phyloP scores from a whole-genome alignment of 1,140 invertebrate species.

The Pseudomyrmex dendroicus region DNA sequence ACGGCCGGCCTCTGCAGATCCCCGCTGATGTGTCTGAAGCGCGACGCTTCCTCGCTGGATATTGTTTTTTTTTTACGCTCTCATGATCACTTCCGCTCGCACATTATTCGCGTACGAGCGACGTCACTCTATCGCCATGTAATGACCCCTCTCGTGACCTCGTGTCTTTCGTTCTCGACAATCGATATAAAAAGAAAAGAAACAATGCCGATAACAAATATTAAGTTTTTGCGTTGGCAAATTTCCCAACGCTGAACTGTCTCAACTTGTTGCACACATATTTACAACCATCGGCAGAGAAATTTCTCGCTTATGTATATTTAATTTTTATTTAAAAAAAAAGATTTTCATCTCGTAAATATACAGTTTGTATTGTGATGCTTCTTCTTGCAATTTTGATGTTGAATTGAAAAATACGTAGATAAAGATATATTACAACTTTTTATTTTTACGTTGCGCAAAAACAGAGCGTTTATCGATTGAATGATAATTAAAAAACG shows the following conservation, averaged over 20 bases:
- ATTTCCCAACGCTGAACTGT: background rate
- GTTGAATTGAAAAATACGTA: conserved; percentile 55
- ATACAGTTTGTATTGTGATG: background rate
- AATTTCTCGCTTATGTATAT: background rate
- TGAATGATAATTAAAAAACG: conserved; percentile 75
- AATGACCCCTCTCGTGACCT: conserved; percentile 49
- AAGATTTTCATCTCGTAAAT: conserved; percentile 22
- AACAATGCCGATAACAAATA: background rate
- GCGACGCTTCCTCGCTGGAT: conserved; percentile 8
- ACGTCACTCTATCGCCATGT: conserved; percentile 18
- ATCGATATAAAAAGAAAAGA: conserved; percentile 6
- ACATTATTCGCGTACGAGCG: conserved; percentile 45
- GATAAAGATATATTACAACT: no score
- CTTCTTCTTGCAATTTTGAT: no score
- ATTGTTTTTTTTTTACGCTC: conserved; percentile 30
- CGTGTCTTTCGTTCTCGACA: conserved; percentile 47
- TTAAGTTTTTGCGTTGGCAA: background rate
- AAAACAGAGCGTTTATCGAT: conserved; percentile 66
- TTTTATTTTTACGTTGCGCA: conserved; percentile 9
- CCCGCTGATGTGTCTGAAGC: no score
- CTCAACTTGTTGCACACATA: background rate
- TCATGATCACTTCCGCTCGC: conserved; percentile 44
- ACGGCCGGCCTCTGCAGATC: background rate
- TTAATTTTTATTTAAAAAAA: conserved; percentile 14
- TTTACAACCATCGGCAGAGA: conserved; percentile 4